Conservation (phyloP, 2,888 invertebrate genomes). For the Myopa tessellatipennis region DNA sequence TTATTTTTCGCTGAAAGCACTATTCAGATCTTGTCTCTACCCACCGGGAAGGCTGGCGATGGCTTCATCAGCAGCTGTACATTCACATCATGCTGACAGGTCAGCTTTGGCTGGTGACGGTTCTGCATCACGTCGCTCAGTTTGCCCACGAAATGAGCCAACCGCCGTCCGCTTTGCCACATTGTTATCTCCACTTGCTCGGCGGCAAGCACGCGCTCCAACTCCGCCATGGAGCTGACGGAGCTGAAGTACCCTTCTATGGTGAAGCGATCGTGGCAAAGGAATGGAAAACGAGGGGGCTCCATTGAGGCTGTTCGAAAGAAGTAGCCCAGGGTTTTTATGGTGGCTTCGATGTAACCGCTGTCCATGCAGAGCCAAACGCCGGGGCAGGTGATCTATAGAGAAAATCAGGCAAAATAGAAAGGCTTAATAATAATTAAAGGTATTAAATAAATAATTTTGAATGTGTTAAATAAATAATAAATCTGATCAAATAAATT, state of each 20-base stretch:
- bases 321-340: constrained; percentile 65
- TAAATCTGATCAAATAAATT: neutral
- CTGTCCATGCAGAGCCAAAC: constrained; percentile 67
- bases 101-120: constrained; percentile 52
- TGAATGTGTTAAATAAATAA: neutral
- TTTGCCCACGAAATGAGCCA: constrained; percentile 62
- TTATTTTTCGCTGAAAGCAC: neutral
- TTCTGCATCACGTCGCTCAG: constrained; percentile 61
- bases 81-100: constrained; percentile 60
- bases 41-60: constrained; percentile 63
- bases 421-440: constrained; percentile 6
- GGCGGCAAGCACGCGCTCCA: constrained; percentile 56
- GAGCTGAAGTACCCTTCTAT: constrained; percentile 66
- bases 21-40: neutral
- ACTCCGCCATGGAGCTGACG: constrained; percentile 53
- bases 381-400: constrained; percentile 66
- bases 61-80: constrained; percentile 64
- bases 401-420: neutral
- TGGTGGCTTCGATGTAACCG: constrained; percentile 63
- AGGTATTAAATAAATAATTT: neutral
- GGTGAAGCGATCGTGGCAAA: constrained; percentile 63
- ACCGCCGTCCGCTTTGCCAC: constrained; percentile 66
- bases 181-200: constrained; percentile 64
- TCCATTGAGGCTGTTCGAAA: constrained; percentile 65
- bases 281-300: constrained; percentile 62